Evolutionary conservation across 2,113 vertebrate species (phyloP), one percentile per base, ranked within the genome.

Genomic region (Nyctibius bracteatus): DNA sequence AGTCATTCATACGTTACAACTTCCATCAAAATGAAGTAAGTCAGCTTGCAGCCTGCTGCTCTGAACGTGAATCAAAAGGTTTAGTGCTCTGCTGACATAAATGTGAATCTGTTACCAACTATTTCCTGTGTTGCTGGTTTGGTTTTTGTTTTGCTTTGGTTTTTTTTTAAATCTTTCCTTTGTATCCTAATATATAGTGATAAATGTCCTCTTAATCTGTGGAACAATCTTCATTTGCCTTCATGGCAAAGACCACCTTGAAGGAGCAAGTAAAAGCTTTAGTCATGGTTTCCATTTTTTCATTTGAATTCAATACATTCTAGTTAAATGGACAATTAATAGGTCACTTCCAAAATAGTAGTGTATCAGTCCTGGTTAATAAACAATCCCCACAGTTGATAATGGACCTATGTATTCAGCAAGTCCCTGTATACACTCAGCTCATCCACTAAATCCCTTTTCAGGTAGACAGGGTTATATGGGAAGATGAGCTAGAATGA

Each of bases 401-500:
- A 98, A 98, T 98, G 92, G 98, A 92, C 91, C 96, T 97, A 96
- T 97, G 98, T 96, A 98, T 98, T 98, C 98, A 98, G 96, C 96
- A 96, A 98, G 98, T 97, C 98, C 97, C 98, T 98, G 97, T 98
- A 97, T 94, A 97, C 97, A 96, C 98, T 98, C 98, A 98, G 98
- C 98, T 98, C 98, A 98, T 97, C 98, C 98, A 98, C 98, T 98
- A 98, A 99, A 98, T 98, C 98, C 98, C 98, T 96, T 99, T 98
- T 98, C 98, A 98, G 98, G 98, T 99, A 98, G 98, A 98, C 98
- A 98, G 98, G 97, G 98, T 98, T 99, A 98, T 99, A 99, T 99
- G 98, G 98, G 98, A 99, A 99, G 99, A 99, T 99, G 99, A 99
- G 99, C 99, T 99, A 97, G 97, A 99, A 99, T 98, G 99, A 99